A percentile compares a stretch with the other conserved stretches of the same genome.
phyloP scores from a whole-genome alignment of 1,140 invertebrate species.

The Melanaphis sacchari region DNA sequence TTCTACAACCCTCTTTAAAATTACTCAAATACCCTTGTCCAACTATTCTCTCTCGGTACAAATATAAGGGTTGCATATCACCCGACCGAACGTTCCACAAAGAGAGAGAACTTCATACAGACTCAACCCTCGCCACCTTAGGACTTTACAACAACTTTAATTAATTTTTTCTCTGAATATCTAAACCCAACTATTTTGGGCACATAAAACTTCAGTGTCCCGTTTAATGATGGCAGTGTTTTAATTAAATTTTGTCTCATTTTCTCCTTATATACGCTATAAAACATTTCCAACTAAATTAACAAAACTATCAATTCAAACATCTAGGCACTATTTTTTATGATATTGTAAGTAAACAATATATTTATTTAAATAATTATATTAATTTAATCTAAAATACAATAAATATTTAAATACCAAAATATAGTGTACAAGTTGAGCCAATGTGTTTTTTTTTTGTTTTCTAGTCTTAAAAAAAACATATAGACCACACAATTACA shows the following conservation, averaged over 20 bases:
- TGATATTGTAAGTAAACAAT: not conserved
- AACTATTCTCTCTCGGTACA: not conserved
- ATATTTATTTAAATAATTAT: not conserved
- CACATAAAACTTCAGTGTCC: not conserved
- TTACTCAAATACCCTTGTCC: not conserved
- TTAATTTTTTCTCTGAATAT: conserved; percentile 44
- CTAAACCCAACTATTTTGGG: not conserved
- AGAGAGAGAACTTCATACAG: not conserved
- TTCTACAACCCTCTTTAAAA: not conserved
- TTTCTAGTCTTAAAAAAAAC: not conserved
- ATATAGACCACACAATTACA: no score
- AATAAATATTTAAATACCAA: not conserved
- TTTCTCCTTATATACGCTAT: not conserved
- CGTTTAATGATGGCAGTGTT: not conserved
- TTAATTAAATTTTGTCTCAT: conserved; percentile 24
- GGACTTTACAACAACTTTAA: conserved; percentile 33
- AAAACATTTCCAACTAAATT: conserved; percentile 24
- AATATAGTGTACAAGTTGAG: not conserved
- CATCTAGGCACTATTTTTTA: not conserved
- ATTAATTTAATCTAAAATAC: not conserved
- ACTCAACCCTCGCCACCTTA: not conserved
- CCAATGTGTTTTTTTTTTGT: not conserved
- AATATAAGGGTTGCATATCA: conserved; percentile 14
- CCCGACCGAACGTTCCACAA: not conserved
- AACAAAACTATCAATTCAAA: not conserved